Conservation (phyloP, 2,113 vertebrate genomes). For the Neodon shergylaensis region DNA sequence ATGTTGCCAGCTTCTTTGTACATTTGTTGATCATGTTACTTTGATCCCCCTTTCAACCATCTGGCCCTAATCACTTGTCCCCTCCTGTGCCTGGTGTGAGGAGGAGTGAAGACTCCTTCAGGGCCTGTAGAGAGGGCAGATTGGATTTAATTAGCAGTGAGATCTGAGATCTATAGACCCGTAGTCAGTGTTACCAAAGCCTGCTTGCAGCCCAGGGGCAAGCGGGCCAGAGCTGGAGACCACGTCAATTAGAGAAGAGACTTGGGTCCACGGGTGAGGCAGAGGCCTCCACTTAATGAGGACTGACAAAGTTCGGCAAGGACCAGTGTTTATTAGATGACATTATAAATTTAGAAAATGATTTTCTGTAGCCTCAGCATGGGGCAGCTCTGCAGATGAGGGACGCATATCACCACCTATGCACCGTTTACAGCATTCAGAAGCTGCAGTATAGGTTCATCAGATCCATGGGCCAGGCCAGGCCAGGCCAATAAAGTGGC, state of each 20-base stretch:
- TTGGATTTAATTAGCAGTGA: not conserved
- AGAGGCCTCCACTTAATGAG: not conserved
- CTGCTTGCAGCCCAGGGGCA: not conserved
- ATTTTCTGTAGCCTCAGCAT: not conserved
- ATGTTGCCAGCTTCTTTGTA: not conserved
- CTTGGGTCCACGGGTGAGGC: not conserved
- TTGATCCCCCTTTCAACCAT: not conserved
- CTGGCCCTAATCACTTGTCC: not conserved
- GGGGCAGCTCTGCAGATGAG: conserved; percentile 19
- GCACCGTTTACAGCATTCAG: not conserved
- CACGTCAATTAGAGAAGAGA: conserved; percentile 1
- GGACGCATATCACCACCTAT: not conserved
- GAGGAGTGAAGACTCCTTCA: not conserved
- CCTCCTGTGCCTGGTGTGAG: not conserved
- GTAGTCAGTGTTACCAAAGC: not conserved
- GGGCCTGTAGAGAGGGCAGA: not conserved
- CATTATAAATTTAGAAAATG: conserved; percentile 47
- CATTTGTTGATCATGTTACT: not conserved
- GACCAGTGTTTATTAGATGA: not conserved
- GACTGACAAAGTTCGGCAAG: not conserved
- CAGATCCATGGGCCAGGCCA: not conserved
- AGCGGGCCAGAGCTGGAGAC: not conserved
- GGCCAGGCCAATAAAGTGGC: not conserved
- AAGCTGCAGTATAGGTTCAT: conserved; percentile 14
- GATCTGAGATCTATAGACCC: not conserved